Conservation (phyloP, 64 coral and sea anemone species). For the Pachyseris speciosa region DNA sequence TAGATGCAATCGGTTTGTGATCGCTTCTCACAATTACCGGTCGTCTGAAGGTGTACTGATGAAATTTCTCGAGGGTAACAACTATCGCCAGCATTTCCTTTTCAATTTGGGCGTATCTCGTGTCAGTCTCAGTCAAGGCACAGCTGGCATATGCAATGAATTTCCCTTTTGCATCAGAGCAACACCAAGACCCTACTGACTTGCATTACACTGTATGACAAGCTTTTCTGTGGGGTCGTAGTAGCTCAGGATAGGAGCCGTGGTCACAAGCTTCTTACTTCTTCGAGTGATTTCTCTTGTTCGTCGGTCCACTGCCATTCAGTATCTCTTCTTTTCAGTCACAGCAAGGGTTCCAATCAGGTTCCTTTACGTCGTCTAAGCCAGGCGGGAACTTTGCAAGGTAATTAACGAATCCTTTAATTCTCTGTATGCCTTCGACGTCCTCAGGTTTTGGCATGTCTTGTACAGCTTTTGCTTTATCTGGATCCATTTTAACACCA, state of each 20-base stretch:
- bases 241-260: background rate
- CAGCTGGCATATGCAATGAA: background rate
- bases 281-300: background rate
- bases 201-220: background rate
- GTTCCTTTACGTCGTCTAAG: background rate
- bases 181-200: conserved; percentile 4
- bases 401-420: conserved; percentile 20
- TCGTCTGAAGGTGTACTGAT: background rate
- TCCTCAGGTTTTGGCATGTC: conserved; percentile 44
- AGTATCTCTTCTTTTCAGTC: background rate
- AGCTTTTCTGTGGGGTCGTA: background rate
- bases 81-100: conserved; percentile 38
- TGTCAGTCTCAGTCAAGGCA: background rate
- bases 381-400: conserved; percentile 42
- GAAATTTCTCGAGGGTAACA: background rate
- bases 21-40: background rate
- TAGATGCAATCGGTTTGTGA: conserved; percentile 50
- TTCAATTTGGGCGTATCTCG: background rate
- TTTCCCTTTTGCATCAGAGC: background rate
- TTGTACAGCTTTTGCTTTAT: conserved; percentile 29
- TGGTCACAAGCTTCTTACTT: background rate
- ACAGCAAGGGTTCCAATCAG: background rate
- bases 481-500: conserved; percentile 41
- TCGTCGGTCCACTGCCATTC: background rate
- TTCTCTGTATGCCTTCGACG: conserved; percentile 21